Evolutionary conservation across 2,113 vertebrate genomes (phyloP).

Genomic region (Butorides virescens): DNA sequence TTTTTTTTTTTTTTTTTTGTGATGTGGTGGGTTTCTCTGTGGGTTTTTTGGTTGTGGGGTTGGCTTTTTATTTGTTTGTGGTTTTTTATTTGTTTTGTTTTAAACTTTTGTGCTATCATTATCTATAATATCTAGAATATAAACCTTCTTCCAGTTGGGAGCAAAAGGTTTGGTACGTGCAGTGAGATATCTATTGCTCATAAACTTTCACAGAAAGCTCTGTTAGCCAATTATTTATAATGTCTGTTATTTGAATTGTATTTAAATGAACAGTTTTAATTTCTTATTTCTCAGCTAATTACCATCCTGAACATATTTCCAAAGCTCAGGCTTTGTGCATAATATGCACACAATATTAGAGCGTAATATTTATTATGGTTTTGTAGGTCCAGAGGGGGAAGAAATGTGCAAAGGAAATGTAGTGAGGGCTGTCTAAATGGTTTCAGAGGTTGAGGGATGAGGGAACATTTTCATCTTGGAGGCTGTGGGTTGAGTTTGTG

Average conservation of each 20-base stretch:
- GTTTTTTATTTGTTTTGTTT: background rate
- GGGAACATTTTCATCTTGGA: background rate
- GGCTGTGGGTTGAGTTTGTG: background rate
- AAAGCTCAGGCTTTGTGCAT: background rate
- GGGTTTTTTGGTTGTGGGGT: background rate
- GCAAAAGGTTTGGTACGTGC: background rate
- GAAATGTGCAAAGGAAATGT: background rate
- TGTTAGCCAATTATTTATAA: background rate
- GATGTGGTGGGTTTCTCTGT: background rate
- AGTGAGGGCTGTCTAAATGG: background rate
- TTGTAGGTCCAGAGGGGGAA: background rate
- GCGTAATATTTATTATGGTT: background rate
- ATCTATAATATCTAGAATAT: background rate
- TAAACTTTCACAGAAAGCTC: background rate
- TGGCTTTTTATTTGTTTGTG: background rate
- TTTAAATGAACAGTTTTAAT: background rate
- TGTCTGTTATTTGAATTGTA: background rate
- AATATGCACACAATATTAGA: background rate
- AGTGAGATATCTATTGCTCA: background rate
- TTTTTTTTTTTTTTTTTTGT: background rate
- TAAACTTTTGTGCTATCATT: background rate
- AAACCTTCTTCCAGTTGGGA: background rate
- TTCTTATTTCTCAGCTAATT: background rate
- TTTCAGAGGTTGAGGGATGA: background rate
- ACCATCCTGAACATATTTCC: background rate